Evolutionary conservation across 2,888 invertebrate genomes (phyloP).

Genomic region (Lycocerus yunnanus): DNA sequence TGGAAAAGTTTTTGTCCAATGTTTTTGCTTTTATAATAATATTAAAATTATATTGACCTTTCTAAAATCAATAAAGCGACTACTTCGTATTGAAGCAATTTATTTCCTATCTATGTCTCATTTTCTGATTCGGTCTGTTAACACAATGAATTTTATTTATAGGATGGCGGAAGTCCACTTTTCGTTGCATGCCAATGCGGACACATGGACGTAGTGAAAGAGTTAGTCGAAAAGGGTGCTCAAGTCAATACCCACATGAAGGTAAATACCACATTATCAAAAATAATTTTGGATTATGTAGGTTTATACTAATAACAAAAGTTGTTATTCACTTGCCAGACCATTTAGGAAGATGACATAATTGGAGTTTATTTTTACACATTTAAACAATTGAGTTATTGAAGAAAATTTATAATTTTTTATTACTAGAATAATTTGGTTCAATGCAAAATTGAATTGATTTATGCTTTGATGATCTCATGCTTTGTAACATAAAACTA

Average conservation of each 20-base stretch:
- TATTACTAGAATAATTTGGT: neutral
- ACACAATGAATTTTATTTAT: constrained; percentile 27
- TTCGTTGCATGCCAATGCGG: constrained; percentile 93
- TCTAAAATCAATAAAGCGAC: neutral
- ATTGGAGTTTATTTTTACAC: neutral
- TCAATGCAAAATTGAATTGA: neutral
- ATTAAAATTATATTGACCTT: neutral
- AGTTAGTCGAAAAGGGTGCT: constrained; percentile 80
- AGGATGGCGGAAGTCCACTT: constrained; percentile 96
- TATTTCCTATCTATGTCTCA: constrained; percentile 7
- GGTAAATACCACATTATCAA: constrained; percentile 56
- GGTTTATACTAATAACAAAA: neutral
- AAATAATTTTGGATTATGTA: neutral
- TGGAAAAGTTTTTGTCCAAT: neutral
- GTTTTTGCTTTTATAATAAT: neutral
- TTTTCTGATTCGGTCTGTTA: constrained; percentile 18
- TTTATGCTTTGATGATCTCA: neutral
- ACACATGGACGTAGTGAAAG: constrained; percentile 84
- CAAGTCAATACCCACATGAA: constrained; percentile 84
- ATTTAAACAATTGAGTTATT: neutral
- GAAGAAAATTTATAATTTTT: neutral
- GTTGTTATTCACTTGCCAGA: neutral
- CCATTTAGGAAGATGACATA: neutral
- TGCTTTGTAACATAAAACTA: neutral
- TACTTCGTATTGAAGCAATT: neutral